Conservation (phyloP, 2,888 invertebrate genomes). For the Bruchidius siliquastri region DNA sequence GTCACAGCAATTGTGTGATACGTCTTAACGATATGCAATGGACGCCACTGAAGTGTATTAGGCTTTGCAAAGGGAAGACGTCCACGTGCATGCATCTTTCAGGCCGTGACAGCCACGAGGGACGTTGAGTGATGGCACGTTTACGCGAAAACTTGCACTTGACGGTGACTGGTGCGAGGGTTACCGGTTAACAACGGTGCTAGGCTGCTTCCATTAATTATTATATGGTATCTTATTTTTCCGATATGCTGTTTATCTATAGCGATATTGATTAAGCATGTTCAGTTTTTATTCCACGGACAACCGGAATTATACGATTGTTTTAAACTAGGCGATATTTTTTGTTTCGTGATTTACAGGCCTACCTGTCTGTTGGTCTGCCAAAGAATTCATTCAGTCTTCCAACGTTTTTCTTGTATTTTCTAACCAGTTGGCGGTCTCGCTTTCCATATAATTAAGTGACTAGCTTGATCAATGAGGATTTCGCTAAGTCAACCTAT, state of each 20-base stretch:
- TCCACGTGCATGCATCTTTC: background rate
- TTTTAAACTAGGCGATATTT: too few species aligned
- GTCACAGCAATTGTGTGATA: too few species aligned
- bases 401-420: too few species aligned
- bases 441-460: too few species aligned
- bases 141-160: conserved; percentile 2
- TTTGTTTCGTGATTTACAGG: too few species aligned
- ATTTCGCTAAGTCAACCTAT: too few species aligned
- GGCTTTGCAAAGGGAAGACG: background rate
- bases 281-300: background rate
- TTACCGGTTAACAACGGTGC: background rate
- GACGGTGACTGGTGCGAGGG: background rate
- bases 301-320: too few species aligned
- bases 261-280: background rate
- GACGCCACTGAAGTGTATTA: background rate
- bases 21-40: too few species aligned
- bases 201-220: background rate
- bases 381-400: too few species aligned
- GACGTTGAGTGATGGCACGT: conserved; percentile 1
- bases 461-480: too few species aligned
- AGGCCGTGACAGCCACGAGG: background rate
- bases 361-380: too few species aligned
- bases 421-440: too few species aligned
- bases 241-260: background rate
- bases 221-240: background rate